phyloP scores from a whole-genome alignment of 2,888 invertebrate species.

The Phyllotreta striolata region DNA sequence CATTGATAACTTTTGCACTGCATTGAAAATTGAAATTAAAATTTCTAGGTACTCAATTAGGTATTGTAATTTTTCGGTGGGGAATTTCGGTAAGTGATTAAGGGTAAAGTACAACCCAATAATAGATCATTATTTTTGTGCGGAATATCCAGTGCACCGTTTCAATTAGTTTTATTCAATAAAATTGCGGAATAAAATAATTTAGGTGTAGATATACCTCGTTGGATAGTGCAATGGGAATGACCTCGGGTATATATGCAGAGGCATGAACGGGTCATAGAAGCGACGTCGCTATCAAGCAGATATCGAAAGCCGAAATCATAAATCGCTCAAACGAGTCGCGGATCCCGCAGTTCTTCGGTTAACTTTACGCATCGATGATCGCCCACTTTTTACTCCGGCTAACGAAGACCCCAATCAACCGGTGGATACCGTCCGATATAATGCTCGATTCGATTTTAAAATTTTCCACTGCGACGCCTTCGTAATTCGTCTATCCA shows the following conservation, averaged over 20 bases:
- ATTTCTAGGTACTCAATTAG: no score
- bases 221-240: conserved; percentile 11
- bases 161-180: no score
- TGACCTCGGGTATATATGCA: conserved; percentile 11
- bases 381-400: conserved; percentile 53
- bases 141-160: no score
- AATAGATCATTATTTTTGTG: no score
- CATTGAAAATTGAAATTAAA: no score
- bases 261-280: conserved; percentile 27
- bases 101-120: no score
- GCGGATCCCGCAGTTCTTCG: conserved; percentile 50
- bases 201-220: neutral
- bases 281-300: conserved; percentile 46
- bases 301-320: conserved; percentile 57
- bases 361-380: conserved; percentile 53
- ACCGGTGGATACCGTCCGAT: conserved; percentile 34
- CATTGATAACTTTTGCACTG: no score
- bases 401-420: conserved; percentile 45
- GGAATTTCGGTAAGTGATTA: no score
- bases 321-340: conserved; percentile 54
- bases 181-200: no score
- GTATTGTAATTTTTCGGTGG: no score
- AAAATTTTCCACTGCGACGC: conserved; percentile 25
- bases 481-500: conserved; percentile 10
- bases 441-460: neutral